Percentiles rank a stretch among this genome's conserved stretches.
phyloP scores from a whole-genome alignment of 35 echinoderm and acorn worm genomes.

The Ophiothrix spiculata region DNA sequence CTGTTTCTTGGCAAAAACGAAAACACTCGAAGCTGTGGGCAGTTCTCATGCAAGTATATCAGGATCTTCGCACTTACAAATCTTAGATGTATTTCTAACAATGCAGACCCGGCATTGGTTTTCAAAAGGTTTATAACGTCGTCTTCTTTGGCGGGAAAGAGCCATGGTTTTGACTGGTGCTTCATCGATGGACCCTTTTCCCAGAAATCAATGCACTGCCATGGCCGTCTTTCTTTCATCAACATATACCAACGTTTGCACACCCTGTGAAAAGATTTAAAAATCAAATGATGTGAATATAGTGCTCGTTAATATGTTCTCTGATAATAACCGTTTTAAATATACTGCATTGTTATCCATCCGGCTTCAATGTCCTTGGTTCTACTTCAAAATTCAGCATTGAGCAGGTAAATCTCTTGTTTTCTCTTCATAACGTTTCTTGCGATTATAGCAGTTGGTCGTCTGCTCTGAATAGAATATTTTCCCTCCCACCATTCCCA shows the following conservation, averaged over 20 bases:
- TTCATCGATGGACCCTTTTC: neutral
- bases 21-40: neutral
- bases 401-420: no score
- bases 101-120: neutral
- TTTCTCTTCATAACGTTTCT: no score
- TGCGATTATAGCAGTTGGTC: no score
- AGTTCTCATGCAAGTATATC: neutral
- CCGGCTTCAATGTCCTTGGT: neutral
- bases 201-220: slow-evolving; percentile 1
- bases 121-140: neutral
- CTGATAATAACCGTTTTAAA: neutral
- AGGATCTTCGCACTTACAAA: neutral
- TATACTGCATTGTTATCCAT: neutral
- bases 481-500: no score
- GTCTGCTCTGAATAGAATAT: no score
- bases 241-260: neutral
- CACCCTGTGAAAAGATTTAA: neutral
- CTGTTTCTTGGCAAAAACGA: neutral
- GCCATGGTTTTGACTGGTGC: neutral
- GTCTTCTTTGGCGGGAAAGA: slow-evolving; percentile 1
- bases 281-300: neutral
- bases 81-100: neutral
- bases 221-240: neutral
- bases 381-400: neutral
- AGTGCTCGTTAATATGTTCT: neutral